These are phyloP conservation scores for Metalampra italica DNA, from an alignment of 2,888 invertebrate species.

Conservation along the genomic window DNA sequence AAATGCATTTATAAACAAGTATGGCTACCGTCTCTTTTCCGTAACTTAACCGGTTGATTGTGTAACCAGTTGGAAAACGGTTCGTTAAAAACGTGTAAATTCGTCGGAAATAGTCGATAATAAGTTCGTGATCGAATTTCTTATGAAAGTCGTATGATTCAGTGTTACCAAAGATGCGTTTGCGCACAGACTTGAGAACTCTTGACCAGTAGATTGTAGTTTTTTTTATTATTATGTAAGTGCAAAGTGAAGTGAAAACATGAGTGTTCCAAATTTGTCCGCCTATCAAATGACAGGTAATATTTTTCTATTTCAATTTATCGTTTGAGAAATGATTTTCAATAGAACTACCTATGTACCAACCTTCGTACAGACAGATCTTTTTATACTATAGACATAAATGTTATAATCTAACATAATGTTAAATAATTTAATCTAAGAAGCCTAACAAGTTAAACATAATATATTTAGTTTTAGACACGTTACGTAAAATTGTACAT, in stretches of 20 bases:
- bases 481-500: no score
- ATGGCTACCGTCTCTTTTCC: constrained; percentile 17
- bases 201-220: constrained; percentile 26
- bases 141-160: constrained; percentile 57
- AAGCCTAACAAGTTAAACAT: no score
- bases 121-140: constrained; percentile 47
- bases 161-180: constrained; percentile 55
- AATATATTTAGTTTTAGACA: no score
- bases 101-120: constrained; percentile 46
- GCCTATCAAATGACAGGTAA: constrained; percentile 69
- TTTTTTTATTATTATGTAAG: constrained; percentile 1
- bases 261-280: constrained; percentile 73
- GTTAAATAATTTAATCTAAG: no score
- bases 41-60: constrained; percentile 20
- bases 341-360: no score
- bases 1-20: constrained; percentile 22
- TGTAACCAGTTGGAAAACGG: constrained; percentile 22
- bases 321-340: no score
- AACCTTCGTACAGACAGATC: no score
- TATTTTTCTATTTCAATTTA: constrained; percentile 11
- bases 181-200: constrained; percentile 35
- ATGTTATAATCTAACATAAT: no score
- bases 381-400: background rate
- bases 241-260: constrained; percentile 34
- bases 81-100: constrained; percentile 45